A percentile compares a stretch with the other conserved stretches of the same genome.
Evolutionary conservation across 2,888 invertebrate species (phyloP).

Genomic region (Pantelozetes paolii): DNA sequence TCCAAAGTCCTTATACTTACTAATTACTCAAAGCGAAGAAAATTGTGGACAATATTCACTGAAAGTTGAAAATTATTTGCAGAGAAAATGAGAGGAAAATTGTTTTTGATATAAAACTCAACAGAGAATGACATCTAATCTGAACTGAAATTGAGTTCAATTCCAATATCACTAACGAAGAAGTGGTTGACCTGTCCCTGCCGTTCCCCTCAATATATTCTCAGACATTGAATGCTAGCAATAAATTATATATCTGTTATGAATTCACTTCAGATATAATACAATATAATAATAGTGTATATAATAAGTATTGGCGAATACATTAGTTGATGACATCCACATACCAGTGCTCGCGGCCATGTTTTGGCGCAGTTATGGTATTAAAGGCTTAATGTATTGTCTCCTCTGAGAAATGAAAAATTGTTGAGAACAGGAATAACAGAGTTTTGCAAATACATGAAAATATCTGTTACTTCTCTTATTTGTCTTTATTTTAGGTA

Average conservation of each 20-base stretch:
- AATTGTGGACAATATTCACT: constrained; percentile 27
- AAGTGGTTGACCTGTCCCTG: neutral
- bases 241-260: constrained; percentile 11
- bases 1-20: constrained; percentile 29
- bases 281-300: neutral
- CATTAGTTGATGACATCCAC: constrained; percentile 38
- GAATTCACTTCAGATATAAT: neutral
- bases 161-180: neutral
- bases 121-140: neutral
- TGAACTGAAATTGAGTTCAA: neutral
- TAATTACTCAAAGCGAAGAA: constrained; percentile 16
- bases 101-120: neutral
- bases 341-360: constrained; percentile 30
- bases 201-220: neutral
- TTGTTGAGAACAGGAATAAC: constrained; percentile 23
- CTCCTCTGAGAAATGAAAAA: constrained; percentile 34
- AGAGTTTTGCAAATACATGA: constrained; percentile 5
- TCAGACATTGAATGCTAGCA: neutral
- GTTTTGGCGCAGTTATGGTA: constrained; percentile 31
- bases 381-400: constrained; percentile 34
- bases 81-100: neutral
- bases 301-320: constrained; percentile 15
- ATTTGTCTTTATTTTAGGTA: constrained; percentile 32
- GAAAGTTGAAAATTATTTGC: constrained; percentile 2
- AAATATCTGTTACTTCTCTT: constrained; percentile 34